These are phyloP conservation scores for human (Homo sapiens) DNA, from an alignment of 2,113 vertebrate genomes.

Conservation along the genomic window GRCh38 chr2:114323001-114323500, in stretches of 20 bases:
- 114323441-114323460: neutral
- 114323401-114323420: neutral
- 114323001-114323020: neutral
- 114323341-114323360: constrained; percentile 32
- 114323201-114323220: neutral
- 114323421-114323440: neutral
- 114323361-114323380: neutral
- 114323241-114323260: constrained; percentile 33
- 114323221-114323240: neutral
- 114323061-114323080: neutral
- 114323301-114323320: neutral
- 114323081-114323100: neutral
- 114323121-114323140: neutral
- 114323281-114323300: neutral
- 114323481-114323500: neutral
- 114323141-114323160: neutral
- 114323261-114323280: neutral
- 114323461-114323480: neutral
- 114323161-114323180: neutral
- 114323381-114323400: constrained; percentile 21
- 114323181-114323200: neutral
- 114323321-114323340: neutral
- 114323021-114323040: neutral
- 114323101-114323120: neutral
- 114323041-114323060: neutral